phyloP scores from a whole-genome alignment of 2,113 vertebrate genomes.

The Corythornis cristatus region DNA sequence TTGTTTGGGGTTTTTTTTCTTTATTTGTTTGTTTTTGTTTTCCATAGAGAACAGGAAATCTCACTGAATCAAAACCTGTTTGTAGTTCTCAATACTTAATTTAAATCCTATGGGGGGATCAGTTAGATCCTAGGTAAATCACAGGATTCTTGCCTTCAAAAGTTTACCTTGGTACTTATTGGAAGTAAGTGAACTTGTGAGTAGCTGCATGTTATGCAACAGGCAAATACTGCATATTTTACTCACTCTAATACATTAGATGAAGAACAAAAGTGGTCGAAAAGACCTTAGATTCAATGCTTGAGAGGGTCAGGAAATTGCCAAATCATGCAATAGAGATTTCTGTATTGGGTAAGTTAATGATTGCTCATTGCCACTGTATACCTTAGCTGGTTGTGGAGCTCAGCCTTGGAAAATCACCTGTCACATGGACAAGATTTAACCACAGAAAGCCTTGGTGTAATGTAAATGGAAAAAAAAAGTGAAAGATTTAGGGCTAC shows the following conservation, averaged over 20 bases:
- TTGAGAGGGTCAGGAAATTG: background rate
- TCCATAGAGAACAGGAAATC: background rate
- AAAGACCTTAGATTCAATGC: background rate
- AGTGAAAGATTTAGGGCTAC: background rate
- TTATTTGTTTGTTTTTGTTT: too few relatives aligned
- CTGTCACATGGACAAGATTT: background rate
- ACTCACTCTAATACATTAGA: background rate
- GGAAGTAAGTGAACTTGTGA: background rate
- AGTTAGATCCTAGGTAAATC: background rate
- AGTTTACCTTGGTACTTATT: background rate
- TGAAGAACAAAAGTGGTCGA: background rate
- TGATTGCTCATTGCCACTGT: background rate
- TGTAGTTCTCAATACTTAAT: background rate
- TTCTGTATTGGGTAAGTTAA: background rate
- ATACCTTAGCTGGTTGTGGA: background rate
- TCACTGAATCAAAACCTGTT: background rate
- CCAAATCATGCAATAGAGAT: background rate
- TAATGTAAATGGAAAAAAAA: background rate
- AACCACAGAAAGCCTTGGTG: background rate
- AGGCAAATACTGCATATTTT: background rate
- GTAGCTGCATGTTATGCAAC: background rate
- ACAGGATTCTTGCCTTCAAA: background rate
- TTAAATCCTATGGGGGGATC: background rate
- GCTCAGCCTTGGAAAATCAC: background rate
- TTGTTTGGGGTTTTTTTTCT: too few relatives aligned